Evolutionary conservation across 2,113 vertebrate species (phyloP), one percentile per base, ranked within the genome.

Genomic region (Pollachius pollachius): DNA sequence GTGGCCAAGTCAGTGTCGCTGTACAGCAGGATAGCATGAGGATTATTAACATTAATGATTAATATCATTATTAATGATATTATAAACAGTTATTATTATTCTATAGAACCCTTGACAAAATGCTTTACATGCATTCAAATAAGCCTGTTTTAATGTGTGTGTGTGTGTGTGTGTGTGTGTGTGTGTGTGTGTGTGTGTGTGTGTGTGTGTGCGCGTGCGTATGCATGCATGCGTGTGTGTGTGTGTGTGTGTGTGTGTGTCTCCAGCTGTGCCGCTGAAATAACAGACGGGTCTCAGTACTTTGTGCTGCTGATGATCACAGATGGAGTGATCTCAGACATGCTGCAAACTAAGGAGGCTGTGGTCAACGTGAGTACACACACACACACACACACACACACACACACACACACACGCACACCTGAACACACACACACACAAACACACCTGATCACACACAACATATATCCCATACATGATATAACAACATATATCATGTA

Each of bases 301-400:
- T 98, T 96, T 0, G 95, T 99, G 60, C 92, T 99, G 74, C 92
- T 99, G 85, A 97, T 99, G 88, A 95, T 99, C 93, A 99, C 97
- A 0, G 97, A 99, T 0, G 97, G 97, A 0, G 97, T 99, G 82
- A 99, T 99, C 90, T 99, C 97, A 0, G 97, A 99, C 87, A 99
- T 99, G 97, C 93, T 94, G 21, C 96, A 98, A 87, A 99, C 97
- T 73, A 98, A 98, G 91, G 97, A 99, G 86, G 97, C 97, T 25
- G 94, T 99, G 27, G 97, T 99, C 83, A 95, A 94, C 0, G 97
- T 99, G 81, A 94, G 97, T 93, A 70, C 54, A 78, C 77, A 83
- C 13, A 65, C 65, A 69, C 70, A 62, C 15, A n/a, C 54, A 7
- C 54, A 57, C 54, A 7, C 21, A 34, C 17, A 60, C 61, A 37